A percentile compares a stretch with the other conserved stretches of the same genome.
Conservation (phyloP, 1,140 invertebrate species). For the Octopus bimaculoides region DNA sequence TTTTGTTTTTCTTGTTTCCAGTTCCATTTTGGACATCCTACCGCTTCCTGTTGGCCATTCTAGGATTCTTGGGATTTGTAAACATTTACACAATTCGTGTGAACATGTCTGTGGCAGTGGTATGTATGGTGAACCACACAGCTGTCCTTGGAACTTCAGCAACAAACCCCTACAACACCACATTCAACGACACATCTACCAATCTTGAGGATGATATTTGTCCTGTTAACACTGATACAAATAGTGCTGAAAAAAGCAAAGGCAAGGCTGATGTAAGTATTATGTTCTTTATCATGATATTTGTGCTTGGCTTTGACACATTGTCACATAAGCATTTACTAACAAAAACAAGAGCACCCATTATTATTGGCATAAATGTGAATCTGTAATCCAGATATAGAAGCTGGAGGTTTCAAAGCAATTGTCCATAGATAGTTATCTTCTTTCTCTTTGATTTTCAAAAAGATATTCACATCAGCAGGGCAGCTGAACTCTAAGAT, state of each 20-base stretch:
- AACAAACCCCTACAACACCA: neutral
- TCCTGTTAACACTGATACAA: neutral
- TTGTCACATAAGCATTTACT: too few relatives aligned
- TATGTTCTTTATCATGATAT: neutral
- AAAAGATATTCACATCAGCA: too few relatives aligned
- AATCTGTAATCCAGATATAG: too few relatives aligned
- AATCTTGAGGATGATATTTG: neutral
- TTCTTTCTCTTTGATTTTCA: too few relatives aligned
- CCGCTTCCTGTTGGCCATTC: constrained; percentile 44
- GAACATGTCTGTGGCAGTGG: constrained; percentile 51
- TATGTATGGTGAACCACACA: constrained; percentile 53
- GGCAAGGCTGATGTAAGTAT: neutral
- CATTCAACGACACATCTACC: neutral
- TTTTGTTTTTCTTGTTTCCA: constrained; percentile 22
- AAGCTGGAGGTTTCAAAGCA: too few relatives aligned
- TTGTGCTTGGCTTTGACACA: neutral
- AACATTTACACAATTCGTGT: constrained; percentile 48
- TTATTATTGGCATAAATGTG: too few relatives aligned
- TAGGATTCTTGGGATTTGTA: constrained; percentile 51
- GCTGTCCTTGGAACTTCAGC: constrained; percentile 21
- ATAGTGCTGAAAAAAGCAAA: neutral
- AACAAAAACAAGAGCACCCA: too few relatives aligned
- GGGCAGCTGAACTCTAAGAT: too few relatives aligned
- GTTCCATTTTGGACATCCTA: constrained; percentile 50
- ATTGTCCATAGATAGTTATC: too few relatives aligned